Percentiles rank a stretch among this genome's conserved stretches.
These are phyloP conservation scores for Cryptophagus acutangulus DNA, from an alignment of 2,888 invertebrate species.

Conservation along the genomic window DNA sequence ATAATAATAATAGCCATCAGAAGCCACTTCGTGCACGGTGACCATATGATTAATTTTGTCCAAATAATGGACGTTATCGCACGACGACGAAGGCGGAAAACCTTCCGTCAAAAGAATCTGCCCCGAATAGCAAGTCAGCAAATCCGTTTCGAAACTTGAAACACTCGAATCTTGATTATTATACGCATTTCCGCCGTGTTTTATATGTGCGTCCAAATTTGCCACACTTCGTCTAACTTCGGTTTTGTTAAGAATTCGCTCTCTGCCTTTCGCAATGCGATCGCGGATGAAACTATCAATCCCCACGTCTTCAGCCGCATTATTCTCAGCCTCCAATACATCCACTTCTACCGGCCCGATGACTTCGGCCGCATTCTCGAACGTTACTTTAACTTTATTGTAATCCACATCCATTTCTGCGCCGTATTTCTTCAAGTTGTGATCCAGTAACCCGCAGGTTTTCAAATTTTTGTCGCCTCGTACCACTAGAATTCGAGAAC, in stretches of 20 bases:
- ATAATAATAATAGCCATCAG: slow-evolving; percentile 83
- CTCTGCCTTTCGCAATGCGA: slow-evolving; percentile 25
- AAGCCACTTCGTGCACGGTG: slow-evolving; percentile 64
- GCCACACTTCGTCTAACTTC: slow-evolving; percentile 25
- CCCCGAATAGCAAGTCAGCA: slow-evolving; percentile 71
- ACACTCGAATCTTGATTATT: slow-evolving; percentile 59
- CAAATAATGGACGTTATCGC: slow-evolving; percentile 64
- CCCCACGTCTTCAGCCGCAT: slow-evolving; percentile 29
- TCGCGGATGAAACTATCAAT: slow-evolving; percentile 25
- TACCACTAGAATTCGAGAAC: slow-evolving; percentile 75
- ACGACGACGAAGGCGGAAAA: slow-evolving; percentile 64
- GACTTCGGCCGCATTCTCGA: slow-evolving; percentile 55
- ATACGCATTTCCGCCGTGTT: slow-evolving; percentile 68
- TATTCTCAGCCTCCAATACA: slow-evolving; percentile 25
- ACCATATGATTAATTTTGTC: slow-evolving; percentile 65
- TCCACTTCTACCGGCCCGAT: slow-evolving; percentile 38
- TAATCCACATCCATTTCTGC: slow-evolving; percentile 58
- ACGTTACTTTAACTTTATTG: slow-evolving; percentile 51
- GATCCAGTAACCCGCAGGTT: slow-evolving; percentile 73
- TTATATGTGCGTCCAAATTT: slow-evolving; percentile 64
- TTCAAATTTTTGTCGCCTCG: slow-evolving; percentile 72
- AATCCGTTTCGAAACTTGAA: slow-evolving; percentile 78
- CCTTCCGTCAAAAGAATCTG: slow-evolving; percentile 68
- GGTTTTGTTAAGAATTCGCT: slow-evolving; percentile 15
- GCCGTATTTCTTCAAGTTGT: slow-evolving; percentile 60